phyloP scores from a whole-genome alignment of 2,888 invertebrate species.

The Netelia melanura region DNA sequence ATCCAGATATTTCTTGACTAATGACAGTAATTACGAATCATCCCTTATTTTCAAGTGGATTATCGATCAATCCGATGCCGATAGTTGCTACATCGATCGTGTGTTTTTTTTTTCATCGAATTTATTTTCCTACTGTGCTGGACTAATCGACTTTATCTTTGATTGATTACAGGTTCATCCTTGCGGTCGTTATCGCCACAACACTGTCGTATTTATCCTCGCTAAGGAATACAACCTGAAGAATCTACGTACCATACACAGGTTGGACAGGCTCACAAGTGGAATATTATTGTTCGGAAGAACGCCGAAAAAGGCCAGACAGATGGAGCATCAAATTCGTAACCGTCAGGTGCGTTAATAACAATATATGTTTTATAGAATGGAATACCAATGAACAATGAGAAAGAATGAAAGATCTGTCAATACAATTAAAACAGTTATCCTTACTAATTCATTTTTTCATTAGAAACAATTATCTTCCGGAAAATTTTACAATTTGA shows the following conservation, averaged over 20 bases:
- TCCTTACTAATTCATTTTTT: too few relatives aligned
- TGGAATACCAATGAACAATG: background rate
- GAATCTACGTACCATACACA: constrained; percentile 97
- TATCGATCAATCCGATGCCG: constrained; percentile 5
- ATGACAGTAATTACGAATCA: constrained; percentile 24
- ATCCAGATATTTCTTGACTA: constrained; percentile 15
- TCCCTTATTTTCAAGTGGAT: constrained; percentile 13
- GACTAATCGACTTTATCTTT: constrained; percentile 22
- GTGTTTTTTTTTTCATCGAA: constrained; percentile 1
- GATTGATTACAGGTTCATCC: constrained; percentile 94
- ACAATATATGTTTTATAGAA: background rate
- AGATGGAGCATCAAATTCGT: constrained; percentile 98
- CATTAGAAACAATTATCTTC: too few relatives aligned
- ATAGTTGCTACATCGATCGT: background rate
- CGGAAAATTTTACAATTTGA: too few relatives aligned
- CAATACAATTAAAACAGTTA: too few relatives aligned
- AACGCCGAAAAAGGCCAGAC: constrained; percentile 96
- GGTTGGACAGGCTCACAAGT: constrained; percentile 98
- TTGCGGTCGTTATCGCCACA: constrained; percentile 98
- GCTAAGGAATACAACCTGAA: constrained; percentile 98
- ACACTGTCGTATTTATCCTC: constrained; percentile 98
- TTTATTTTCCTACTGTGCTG: background rate
- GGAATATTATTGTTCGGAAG: constrained; percentile 96
- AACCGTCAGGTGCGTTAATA: constrained; percentile 88
- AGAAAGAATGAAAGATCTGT: too few relatives aligned